Conservation (phyloP, 2,888 invertebrate species). For the Plutella xylostella region DNA sequence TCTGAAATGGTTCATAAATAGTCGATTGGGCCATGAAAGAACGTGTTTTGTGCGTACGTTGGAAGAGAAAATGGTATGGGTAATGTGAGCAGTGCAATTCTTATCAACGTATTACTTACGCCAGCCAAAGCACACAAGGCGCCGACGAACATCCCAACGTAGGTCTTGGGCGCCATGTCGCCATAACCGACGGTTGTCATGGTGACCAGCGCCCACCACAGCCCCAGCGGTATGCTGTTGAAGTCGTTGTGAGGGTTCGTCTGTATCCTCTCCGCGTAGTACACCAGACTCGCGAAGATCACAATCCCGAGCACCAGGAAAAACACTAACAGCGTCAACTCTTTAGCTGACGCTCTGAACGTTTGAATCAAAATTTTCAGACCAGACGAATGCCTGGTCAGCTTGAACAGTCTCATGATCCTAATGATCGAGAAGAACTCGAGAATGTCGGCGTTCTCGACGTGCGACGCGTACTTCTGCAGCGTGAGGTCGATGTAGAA, state of each 20-base stretch:
- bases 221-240: conserved; percentile 96
- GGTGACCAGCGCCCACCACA: conserved; percentile 99
- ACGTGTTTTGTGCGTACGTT: too few species aligned
- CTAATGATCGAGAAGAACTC: conserved; percentile 98
- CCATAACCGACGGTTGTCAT: conserved; percentile 99
- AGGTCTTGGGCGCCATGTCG: conserved; percentile 98
- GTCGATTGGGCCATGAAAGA: too few species aligned
- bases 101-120: conserved; percentile 79
- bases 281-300: conserved; percentile 97
- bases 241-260: conserved; percentile 97
- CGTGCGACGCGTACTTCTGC: conserved; percentile 89
- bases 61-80: too few species aligned
- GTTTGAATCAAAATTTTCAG: conserved; percentile 98
- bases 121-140: conserved; percentile 98
- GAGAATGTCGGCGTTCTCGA: conserved; percentile 95
- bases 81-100: too few species aligned
- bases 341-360: conserved; percentile 97
- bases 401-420: conserved; percentile 96
- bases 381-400: conserved; percentile 97
- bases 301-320: conserved; percentile 98
- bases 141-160: conserved; percentile 98
- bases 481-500: conserved; percentile 96
- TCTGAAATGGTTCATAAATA: too few species aligned
- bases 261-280: conserved; percentile 97
- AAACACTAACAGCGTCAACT: conserved; percentile 95